Evolutionary conservation across 1,140 invertebrate species (phyloP), one percentile per base, ranked within the genome.

Genomic region (Heterodera schachtii): DNA sequence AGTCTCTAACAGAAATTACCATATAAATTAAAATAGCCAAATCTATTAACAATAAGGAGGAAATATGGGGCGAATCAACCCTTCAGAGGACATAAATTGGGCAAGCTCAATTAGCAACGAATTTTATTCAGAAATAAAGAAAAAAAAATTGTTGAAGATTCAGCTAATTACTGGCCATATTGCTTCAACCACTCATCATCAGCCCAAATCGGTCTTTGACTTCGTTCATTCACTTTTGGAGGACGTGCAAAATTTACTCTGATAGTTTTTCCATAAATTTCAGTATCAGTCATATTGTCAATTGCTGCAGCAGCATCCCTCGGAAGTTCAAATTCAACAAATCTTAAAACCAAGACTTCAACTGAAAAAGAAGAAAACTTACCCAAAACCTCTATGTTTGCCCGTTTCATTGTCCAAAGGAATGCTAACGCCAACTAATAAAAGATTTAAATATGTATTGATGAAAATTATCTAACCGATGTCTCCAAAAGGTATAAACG

Each of bases 221-320:
- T 85, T 21, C 85, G 78, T 74, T 89, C 89, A 43, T 82, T 89
- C 6, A 84, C 95, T 86, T 95, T 94, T 87, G 96, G 95, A 44
- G 97, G 97, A 87, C 97, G 97, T 0, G 97, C 97, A 82, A 98
- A 93, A 90, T 98, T 99, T 1, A 98, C 96, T n/a, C 82, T 79
- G n/a, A 99, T 95, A 78, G 96, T 98, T 84, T 95, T 93, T 0
- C 97, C 97, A 93, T 96, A 99, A 21, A 99, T 91, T 92, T 99
- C 97, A 0, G 96, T 95, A 90, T 99, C 96, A 92, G 99, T 97
- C 97, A 99, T 98, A 89, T 99, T 99, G 91, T 99, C 97, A 89
- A 99, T 98, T 52, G 98, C 96, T 75, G 96, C 94, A 31, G 95
- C 94, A 73, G 97, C 96, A 93, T 98, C 97, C 89, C 93, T 93